Percentiles rank a stretch among this genome's conserved stretches.
Evolutionary conservation across 2,888 invertebrate species (phyloP).

Genomic region (Epsilonema sp.): DNA sequence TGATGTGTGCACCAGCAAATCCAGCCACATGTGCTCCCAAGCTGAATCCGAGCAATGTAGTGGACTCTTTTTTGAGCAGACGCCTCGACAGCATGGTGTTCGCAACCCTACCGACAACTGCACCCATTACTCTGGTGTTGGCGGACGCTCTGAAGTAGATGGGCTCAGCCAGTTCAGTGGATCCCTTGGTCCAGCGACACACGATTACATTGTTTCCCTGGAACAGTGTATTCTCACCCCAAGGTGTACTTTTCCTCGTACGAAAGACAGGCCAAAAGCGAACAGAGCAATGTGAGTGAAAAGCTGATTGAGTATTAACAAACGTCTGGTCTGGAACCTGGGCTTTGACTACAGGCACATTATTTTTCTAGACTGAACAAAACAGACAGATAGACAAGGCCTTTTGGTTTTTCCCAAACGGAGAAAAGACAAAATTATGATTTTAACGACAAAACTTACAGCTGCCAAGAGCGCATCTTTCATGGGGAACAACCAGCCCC

Average conservation of each 20-base stretch:
- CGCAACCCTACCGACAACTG: not conserved
- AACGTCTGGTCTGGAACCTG: too few relatives aligned
- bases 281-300: not conserved
- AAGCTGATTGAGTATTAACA: too few relatives aligned
- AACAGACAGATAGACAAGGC: too few relatives aligned
- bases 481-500: not conserved
- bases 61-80: not conserved
- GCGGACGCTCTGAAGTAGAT: not conserved
- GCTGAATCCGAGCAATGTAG: constrained; percentile 2
- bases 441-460: too few relatives aligned
- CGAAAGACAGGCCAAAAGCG: not conserved
- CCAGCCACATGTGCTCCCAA: constrained; percentile 2
- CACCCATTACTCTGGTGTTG: constrained; percentile 1
- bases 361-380: too few relatives aligned
- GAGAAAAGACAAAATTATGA: too few relatives aligned
- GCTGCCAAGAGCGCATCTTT: not conserved
- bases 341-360: too few relatives aligned
- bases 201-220: constrained; percentile 4
- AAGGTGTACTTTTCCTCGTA: too few relatives aligned
- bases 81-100: not conserved
- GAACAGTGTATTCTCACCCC: not conserved
- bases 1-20: too few relatives aligned
- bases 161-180: not conserved
- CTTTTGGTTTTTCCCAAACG: too few relatives aligned
- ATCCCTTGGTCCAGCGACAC: constrained; percentile 2